A percentile compares a stretch with the other conserved stretches of the same genome.
These are phyloP conservation scores for Eubasilissa splendida DNA, from an alignment of 2,888 invertebrate genomes.

Conservation along the genomic window DNA sequence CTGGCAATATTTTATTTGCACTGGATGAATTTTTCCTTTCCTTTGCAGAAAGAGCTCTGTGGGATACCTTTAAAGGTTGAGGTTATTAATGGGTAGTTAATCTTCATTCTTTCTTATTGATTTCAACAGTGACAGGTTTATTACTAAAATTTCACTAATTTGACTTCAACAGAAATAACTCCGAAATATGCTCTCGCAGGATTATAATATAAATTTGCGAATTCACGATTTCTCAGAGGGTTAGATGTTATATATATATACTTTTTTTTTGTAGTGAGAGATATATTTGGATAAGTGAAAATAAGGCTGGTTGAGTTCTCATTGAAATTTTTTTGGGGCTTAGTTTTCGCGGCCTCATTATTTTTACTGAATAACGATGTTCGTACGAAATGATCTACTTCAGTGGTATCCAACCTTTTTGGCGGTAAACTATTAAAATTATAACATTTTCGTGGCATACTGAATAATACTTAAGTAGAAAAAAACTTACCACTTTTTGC, in stretches of 20 bases:
- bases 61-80: slow-evolving; percentile 21
- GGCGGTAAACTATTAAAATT: too few species aligned
- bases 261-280: too few species aligned
- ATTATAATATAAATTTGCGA: slow-evolving; percentile 2
- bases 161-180: slow-evolving; percentile 9
- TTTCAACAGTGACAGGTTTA: slow-evolving; percentile 24
- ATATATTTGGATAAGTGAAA: too few species aligned
- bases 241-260: neutral
- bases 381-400: too few species aligned
- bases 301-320: too few species aligned
- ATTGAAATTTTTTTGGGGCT: too few species aligned
- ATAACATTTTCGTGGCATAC: too few species aligned
- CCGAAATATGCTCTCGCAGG: slow-evolving; percentile 5
- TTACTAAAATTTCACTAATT: slow-evolving; percentile 18
- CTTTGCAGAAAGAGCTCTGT: slow-evolving; percentile 28
- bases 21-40: slow-evolving; percentile 6
- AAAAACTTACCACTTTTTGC: too few species aligned
- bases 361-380: too few species aligned
- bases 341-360: too few species aligned
- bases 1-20: neutral
- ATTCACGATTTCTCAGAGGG: slow-evolving; percentile 1
- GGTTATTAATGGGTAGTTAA: neutral
- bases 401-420: too few species aligned
- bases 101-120: slow-evolving; percentile 17
- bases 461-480: too few species aligned